phyloP scores from a whole-genome alignment of 2,113 vertebrate genomes.

The Pipa parva region DNA sequence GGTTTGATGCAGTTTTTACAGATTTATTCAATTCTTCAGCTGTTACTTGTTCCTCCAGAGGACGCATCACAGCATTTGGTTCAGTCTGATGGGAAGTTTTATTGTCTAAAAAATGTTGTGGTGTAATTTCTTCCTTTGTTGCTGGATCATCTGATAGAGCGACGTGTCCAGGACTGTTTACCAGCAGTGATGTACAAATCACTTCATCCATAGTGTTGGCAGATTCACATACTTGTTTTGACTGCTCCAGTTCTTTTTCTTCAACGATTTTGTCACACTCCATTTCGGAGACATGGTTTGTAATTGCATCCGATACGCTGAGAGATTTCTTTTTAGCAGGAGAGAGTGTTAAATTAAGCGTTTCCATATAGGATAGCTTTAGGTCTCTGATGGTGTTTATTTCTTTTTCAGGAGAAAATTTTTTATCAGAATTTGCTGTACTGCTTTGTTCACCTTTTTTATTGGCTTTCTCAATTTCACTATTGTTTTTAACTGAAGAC shows the following conservation, averaged over 20 bases:
- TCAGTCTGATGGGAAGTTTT: too few relatives aligned
- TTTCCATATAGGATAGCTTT: conserved; percentile 96
- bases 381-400: conserved; percentile 58
- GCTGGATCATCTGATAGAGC: not conserved
- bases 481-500: conserved; percentile 44
- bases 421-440: too few relatives aligned
- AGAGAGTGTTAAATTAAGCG: conserved; percentile 89
- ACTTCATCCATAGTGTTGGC: conserved; percentile 34
- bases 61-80: not conserved
- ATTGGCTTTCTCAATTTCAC: conserved; percentile 44
- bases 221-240: conserved; percentile 16
- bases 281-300: too few relatives aligned
- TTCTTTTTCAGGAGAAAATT: conserved; percentile 36
- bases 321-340: conserved; percentile 76
- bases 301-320: conserved; percentile 43
- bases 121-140: not conserved
- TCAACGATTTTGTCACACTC: not conserved
- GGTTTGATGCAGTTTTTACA: too few relatives aligned
- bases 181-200: conserved; percentile 14
- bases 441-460: conserved; percentile 35
- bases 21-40: not conserved
- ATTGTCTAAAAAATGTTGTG: too few relatives aligned
- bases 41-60: not conserved
- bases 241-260: not conserved
- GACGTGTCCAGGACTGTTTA: conserved; percentile 11